Evolutionary conservation across 2,113 vertebrate genomes (phyloP).

Genomic region (Calidris pugnax): DNA sequence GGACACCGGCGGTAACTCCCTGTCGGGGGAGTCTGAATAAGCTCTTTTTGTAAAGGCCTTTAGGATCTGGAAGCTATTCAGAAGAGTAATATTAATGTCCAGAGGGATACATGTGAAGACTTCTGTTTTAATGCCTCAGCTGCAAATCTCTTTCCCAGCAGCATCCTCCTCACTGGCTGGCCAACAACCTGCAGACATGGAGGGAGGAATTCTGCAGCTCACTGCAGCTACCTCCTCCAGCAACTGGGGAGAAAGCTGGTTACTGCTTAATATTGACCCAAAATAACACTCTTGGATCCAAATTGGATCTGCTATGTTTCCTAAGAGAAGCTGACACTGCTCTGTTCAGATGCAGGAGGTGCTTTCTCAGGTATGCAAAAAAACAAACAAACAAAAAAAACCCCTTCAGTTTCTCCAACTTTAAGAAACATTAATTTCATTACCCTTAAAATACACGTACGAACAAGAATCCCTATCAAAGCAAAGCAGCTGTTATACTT

Average conservation of each 20-base stretch:
- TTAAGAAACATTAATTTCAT: background rate
- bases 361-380: background rate
- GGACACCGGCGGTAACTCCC: background rate
- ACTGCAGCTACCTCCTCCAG: background rate
- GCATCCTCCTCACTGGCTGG: background rate
- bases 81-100: background rate
- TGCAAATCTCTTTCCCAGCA: background rate
- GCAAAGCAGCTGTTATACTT: conserved; percentile 9
- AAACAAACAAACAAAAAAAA: no score
- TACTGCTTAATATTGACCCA: background rate
- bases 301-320: background rate
- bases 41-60: background rate
- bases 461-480: background rate
- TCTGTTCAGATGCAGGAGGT: background rate
- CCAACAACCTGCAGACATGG: background rate
- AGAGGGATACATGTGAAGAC: background rate
- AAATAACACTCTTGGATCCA: background rate
- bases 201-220: background rate
- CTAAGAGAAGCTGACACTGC: background rate
- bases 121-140: background rate
- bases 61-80: conserved; percentile 16
- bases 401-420: background rate
- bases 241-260: background rate
- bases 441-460: background rate
- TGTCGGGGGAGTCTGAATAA: background rate